Conservation (phyloP, 1,140 invertebrate genomes). For the Vollenhovia emeryi region DNA sequence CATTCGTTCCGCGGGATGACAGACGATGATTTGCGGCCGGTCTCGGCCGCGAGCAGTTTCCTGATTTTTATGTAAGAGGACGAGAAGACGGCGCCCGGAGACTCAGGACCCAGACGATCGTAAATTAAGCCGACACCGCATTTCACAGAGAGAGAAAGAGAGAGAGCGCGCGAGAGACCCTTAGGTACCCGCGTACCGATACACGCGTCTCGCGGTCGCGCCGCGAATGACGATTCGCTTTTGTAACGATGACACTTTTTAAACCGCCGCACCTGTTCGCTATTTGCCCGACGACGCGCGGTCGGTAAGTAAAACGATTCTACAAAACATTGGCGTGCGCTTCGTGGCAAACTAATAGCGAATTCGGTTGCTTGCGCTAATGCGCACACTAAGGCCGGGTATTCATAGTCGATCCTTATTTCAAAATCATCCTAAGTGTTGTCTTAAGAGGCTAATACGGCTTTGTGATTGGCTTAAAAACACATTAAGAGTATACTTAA, state of each 20-base stretch:
- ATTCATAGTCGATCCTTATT: no score
- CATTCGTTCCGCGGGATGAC: constrained; percentile 74
- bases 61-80: constrained; percentile 84
- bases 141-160: no score
- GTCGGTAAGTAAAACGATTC: background rate
- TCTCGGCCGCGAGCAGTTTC: constrained; percentile 76
- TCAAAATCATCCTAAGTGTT: no score
- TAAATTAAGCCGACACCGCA: constrained; percentile 79
- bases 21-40: constrained; percentile 82
- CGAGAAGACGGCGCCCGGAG: constrained; percentile 74
- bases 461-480: no score
- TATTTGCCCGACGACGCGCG: background rate
- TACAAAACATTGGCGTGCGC: background rate
- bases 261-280: background rate
- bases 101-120: constrained; percentile 81
- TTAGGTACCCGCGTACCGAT: constrained; percentile 10
- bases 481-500: no score
- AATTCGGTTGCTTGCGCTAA: no score
- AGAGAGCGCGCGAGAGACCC: background rate
- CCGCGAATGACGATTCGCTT: constrained; percentile 28
- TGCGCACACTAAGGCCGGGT: no score
- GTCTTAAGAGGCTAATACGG: no score
- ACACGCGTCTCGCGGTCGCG: constrained; percentile 24
- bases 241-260: constrained; percentile 11
- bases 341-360: no score